phyloP scores from a whole-genome alignment of 2,113 vertebrate species.

The Lagopus leucura region DNA sequence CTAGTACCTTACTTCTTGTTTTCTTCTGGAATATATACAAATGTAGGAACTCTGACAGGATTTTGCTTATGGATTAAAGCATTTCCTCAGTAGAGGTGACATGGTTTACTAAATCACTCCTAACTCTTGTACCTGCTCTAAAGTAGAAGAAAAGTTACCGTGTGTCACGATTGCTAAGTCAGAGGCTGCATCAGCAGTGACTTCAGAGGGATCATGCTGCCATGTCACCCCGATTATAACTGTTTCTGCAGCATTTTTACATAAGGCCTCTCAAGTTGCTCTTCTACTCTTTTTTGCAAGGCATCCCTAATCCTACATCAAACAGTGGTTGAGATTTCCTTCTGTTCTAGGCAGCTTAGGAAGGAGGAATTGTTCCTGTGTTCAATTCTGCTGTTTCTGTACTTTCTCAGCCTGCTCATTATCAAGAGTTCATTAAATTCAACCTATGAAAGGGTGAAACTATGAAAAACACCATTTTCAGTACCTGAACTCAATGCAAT shows the following conservation, averaged over 20 bases:
- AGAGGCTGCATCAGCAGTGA: not conserved
- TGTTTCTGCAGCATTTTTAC: not conserved
- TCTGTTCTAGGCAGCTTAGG: not conserved
- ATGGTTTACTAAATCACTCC: not conserved
- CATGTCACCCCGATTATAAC: not conserved
- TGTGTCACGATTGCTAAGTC: not conserved
- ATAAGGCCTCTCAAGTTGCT: not conserved
- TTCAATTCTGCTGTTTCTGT: not conserved
- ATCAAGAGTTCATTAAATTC: conserved; percentile 3
- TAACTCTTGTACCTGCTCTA: not conserved
- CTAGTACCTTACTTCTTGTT: not conserved
- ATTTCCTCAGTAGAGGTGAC: not conserved
- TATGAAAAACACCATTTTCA: not conserved
- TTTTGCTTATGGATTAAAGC: conserved; percentile 29
- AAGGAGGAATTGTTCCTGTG: not conserved
- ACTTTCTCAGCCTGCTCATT: conserved; percentile 14
- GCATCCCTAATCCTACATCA: not conserved
- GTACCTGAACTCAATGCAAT: not conserved
- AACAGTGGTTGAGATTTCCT: not conserved
- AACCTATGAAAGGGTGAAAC: conserved; percentile 3
- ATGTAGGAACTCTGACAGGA: not conserved
- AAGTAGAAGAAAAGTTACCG: not conserved
- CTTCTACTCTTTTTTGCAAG: not conserved
- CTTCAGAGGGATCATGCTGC: not conserved
- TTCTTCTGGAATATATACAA: not conserved